A percentile compares a stretch with the other conserved stretches of the same genome.
These are phyloP conservation scores for Eupithecia vulgata DNA, from an alignment of 2,888 invertebrate genomes.

Conservation along the genomic window DNA sequence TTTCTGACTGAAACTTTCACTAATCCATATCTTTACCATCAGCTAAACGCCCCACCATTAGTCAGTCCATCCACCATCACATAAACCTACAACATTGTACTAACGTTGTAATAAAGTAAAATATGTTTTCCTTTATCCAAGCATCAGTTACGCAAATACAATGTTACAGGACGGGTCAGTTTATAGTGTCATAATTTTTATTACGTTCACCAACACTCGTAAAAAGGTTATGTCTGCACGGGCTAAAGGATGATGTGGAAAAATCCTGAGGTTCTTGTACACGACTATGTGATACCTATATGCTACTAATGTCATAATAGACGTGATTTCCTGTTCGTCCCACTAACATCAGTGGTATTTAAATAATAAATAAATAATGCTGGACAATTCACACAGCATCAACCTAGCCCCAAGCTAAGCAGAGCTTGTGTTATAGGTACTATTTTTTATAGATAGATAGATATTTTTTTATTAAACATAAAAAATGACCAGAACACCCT, in stretches of 20 bases:
- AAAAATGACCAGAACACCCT: no score
- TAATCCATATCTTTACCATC: background rate
- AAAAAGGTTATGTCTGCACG: slow-evolving; percentile 30
- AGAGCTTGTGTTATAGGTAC: no score
- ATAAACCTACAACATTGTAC: slow-evolving; percentile 16
- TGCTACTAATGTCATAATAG: background rate
- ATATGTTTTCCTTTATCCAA: slow-evolving; percentile 20
- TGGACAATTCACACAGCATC: no score
- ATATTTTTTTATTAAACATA: no score
- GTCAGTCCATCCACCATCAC: slow-evolving; percentile 10
- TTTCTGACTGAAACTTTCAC: background rate
- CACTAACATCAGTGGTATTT: no score
- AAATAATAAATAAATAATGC: no score
- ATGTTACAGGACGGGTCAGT: slow-evolving; percentile 26
- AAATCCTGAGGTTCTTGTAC: background rate
- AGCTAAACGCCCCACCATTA: background rate
- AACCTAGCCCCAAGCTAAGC: no score
- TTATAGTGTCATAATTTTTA: slow-evolving; percentile 35
- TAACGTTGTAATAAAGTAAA: slow-evolving; percentile 20
- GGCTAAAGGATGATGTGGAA: slow-evolving; percentile 13
- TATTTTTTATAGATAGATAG: no score
- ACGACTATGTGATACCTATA: background rate
- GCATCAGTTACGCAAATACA: slow-evolving; percentile 24
- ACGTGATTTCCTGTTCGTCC: no score
- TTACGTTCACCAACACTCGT: slow-evolving; percentile 21